Conservation (phyloP, 2,888 invertebrate genomes). For the Phasia obesa region DNA sequence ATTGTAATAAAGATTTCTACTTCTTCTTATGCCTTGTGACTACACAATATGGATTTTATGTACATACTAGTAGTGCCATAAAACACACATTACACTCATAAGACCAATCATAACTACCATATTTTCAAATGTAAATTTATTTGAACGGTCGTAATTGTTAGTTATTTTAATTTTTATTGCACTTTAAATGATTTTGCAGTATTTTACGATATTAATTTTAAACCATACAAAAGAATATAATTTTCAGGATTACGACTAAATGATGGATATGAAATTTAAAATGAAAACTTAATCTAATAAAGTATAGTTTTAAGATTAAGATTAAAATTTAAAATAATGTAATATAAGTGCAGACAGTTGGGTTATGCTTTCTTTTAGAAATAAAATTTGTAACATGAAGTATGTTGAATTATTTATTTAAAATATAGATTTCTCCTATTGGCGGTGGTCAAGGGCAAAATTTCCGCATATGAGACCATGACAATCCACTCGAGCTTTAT, state of each 20-base stretch:
- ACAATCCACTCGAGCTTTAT: too few species aligned
- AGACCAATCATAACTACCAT: background rate
- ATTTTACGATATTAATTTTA: background rate
- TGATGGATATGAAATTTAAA: conserved; percentile 1
- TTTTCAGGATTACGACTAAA: conserved; percentile 22
- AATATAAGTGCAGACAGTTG: too few species aligned
- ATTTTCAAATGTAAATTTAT: conserved; percentile 3
- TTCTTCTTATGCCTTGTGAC: conserved; percentile 53
- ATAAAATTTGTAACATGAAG: too few species aligned
- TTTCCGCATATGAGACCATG: too few species aligned
- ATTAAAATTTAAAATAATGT: too few species aligned
- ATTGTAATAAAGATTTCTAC: conserved; percentile 70
- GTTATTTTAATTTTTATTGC: conserved; percentile 16
- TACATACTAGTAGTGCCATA: conserved; percentile 40
- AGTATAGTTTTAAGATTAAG: background rate
- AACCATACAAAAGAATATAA: background rate
- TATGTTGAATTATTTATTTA: too few species aligned
- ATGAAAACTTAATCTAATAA: too few species aligned
- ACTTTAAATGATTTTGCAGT: conserved; percentile 20
- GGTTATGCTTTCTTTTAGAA: too few species aligned
- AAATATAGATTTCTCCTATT: too few species aligned
- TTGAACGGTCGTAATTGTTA: conserved; percentile 1
- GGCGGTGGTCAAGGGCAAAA: too few species aligned
- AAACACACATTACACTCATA: conserved; percentile 35
- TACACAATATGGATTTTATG: conserved; percentile 36